Conservation (phyloP, 2,888 invertebrate genomes). For the Fragum whitleyi region DNA sequence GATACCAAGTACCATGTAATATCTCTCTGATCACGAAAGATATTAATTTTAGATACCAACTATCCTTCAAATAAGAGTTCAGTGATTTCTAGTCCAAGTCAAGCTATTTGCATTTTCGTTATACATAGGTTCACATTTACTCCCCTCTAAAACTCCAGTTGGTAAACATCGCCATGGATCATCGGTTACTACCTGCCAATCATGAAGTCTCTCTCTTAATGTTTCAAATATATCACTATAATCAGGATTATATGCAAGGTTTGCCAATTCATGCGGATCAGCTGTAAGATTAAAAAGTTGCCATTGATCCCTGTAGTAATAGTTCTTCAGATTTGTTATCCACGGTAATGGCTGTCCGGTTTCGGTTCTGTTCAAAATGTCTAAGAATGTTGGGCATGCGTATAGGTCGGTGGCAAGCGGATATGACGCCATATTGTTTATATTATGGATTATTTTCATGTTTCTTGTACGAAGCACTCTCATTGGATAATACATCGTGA, state of each 20-base stretch:
- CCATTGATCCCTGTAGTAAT: conserved; percentile 95
- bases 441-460: conserved; percentile 95
- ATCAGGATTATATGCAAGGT: conserved; percentile 88
- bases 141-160: conserved; percentile 88
- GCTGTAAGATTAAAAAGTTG: conserved; percentile 93
- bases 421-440: conserved; percentile 94
- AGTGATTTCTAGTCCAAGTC: too few relatives aligned
- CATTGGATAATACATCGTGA: conserved; percentile 98
- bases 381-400: conserved; percentile 94
- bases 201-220: conserved; percentile 87
- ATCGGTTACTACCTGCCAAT: conserved; percentile 91
- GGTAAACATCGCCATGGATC: conserved; percentile 97
- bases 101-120: not conserved
- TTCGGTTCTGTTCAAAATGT: conserved; percentile 89
- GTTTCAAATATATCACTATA: conserved; percentile 85
- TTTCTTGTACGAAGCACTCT: conserved; percentile 90
- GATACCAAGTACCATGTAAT: too few relatives aligned
- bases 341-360: conserved; percentile 89
- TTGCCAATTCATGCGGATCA: conserved; percentile 91
- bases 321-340: conserved; percentile 91
- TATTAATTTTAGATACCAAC: too few relatives aligned
- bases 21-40: too few relatives aligned
- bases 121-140: conserved; percentile 19
- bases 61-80: too few relatives aligned
- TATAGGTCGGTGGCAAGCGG: conserved; percentile 97